A percentile compares a stretch with the other conserved stretches of the same genome.
These are phyloP conservation scores for Melanotaenia nigrans DNA, from an alignment of 2,797 vertebrate genomes.

Conservation along the genomic window DNA sequence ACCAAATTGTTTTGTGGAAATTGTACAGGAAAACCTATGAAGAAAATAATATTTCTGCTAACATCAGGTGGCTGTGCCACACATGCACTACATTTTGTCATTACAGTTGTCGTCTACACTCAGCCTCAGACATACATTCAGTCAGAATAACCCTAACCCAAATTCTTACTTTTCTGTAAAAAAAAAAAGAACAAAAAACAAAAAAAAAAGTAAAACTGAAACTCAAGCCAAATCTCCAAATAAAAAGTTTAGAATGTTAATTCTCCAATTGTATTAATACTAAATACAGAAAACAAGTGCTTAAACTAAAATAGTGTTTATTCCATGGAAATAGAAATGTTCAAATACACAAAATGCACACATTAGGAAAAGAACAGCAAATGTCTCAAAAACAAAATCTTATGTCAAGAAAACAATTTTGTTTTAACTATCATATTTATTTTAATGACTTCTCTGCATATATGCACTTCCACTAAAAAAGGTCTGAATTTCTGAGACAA, in stretches of 20 bases:
- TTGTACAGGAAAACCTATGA: no score
- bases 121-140: background rate
- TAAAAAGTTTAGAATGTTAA: background rate
- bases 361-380: slow-evolving; percentile 61
- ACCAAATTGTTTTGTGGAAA: no score
- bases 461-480: slow-evolving; percentile 70
- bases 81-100: background rate
- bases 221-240: background rate
- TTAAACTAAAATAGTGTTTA: slow-evolving; percentile 80
- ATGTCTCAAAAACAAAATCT: slow-evolving; percentile 52
- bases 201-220: background rate
- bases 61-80: no score
- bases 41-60: no score
- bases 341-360: slow-evolving; percentile 60
- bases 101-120: background rate
- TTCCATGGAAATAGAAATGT: slow-evolving; percentile 65
- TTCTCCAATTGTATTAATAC: slow-evolving; percentile 1
- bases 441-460: slow-evolving; percentile 56
- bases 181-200: no score
- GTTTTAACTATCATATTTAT: slow-evolving; percentile 45
- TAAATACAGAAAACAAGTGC: slow-evolving; percentile 42
- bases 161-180: no score
- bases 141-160: background rate
- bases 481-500: slow-evolving; percentile 19
- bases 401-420: slow-evolving; percentile 50